A percentile compares a stretch with the other conserved stretches of the same genome.
Evolutionary conservation across 2,888 invertebrate genomes (phyloP).

Genomic region (Cynaeus angustus): DNA sequence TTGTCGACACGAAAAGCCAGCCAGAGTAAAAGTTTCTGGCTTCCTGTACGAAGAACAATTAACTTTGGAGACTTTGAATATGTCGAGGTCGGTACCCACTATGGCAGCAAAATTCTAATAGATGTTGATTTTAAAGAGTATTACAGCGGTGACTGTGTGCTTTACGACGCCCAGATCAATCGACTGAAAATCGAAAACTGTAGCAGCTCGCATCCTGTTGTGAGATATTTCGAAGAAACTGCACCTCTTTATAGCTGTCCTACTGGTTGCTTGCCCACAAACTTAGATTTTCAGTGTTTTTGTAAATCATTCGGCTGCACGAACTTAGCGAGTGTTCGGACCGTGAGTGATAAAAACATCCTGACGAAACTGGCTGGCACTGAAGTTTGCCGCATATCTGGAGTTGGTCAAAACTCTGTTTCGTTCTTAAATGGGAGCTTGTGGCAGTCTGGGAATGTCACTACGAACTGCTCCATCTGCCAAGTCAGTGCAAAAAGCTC

Average conservation of each 20-base stretch:
- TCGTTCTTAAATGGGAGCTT: conserved; percentile 45
- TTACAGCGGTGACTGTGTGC: conserved; percentile 54
- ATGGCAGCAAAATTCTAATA: conserved; percentile 52
- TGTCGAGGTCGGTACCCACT: conserved; percentile 53
- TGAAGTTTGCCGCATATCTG: conserved; percentile 53
- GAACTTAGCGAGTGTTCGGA: conserved; percentile 50
- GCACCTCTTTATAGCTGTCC: conserved; percentile 55
- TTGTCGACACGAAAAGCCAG: background rate
- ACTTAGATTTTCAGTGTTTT: conserved; percentile 55
- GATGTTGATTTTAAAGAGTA: conserved; percentile 50
- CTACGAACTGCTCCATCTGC: conserved; percentile 57
- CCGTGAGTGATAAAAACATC: conserved; percentile 49
- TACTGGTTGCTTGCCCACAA: conserved; percentile 53
- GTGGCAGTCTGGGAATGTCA: conserved; percentile 48
- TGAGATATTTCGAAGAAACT: conserved; percentile 49
- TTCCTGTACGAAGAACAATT: conserved; percentile 57
- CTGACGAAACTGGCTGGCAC: conserved; percentile 51
- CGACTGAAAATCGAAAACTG: conserved; percentile 53
- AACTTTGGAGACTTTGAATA: conserved; percentile 58
- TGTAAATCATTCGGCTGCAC: conserved; percentile 53
- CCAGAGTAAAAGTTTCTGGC: conserved; percentile 54
- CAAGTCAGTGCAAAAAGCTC: conserved; percentile 20
- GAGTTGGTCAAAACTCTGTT: conserved; percentile 14
- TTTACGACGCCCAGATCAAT: conserved; percentile 40
- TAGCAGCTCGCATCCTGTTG: conserved; percentile 43